A percentile compares a stretch with the other conserved stretches of the same genome.
Evolutionary conservation across 2,888 invertebrate species (phyloP).

Genomic region (Pandemis heparana): DNA sequence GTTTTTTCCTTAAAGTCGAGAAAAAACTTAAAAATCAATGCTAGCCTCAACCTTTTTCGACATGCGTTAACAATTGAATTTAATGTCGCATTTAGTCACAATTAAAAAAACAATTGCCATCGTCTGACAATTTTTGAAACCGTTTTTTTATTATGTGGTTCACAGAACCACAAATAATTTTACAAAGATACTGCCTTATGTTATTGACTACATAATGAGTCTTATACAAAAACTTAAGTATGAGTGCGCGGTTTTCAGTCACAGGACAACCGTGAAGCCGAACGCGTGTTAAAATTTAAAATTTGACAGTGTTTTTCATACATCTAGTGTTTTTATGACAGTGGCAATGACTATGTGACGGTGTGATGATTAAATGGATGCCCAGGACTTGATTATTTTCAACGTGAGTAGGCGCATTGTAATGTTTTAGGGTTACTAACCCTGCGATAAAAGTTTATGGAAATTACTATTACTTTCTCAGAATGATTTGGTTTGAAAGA

Average conservation of each 20-base stretch:
- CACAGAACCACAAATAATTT: conserved; percentile 5
- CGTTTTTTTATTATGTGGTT: not conserved
- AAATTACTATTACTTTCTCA: not conserved
- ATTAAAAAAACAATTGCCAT: not conserved
- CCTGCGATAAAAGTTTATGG: not conserved
- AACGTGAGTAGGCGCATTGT: conserved; percentile 46
- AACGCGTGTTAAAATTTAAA: conserved; percentile 24
- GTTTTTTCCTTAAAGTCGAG: not conserved
- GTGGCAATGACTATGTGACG: conserved; percentile 10
- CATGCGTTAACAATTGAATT: not conserved
- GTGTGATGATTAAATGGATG: conserved; percentile 52
- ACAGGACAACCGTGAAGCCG: conserved; percentile 28
- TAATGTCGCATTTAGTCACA: not conserved
- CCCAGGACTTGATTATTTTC: conserved; percentile 54
- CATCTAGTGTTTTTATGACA: conserved; percentile 12
- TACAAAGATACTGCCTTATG: conserved; percentile 9
- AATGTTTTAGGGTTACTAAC: conserved; percentile 4
- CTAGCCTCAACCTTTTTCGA: not conserved
- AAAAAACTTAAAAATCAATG: not conserved
- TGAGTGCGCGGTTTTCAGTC: conserved; percentile 35
- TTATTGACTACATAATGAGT: conserved; percentile 34
- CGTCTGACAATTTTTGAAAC: not conserved
- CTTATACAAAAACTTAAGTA: conserved; percentile 37
- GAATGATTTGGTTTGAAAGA: not conserved
- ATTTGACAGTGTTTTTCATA: conserved; percentile 2